Conservation (phyloP, 2,113 vertebrate genomes). For the Muntiacus reevesi region DNA sequence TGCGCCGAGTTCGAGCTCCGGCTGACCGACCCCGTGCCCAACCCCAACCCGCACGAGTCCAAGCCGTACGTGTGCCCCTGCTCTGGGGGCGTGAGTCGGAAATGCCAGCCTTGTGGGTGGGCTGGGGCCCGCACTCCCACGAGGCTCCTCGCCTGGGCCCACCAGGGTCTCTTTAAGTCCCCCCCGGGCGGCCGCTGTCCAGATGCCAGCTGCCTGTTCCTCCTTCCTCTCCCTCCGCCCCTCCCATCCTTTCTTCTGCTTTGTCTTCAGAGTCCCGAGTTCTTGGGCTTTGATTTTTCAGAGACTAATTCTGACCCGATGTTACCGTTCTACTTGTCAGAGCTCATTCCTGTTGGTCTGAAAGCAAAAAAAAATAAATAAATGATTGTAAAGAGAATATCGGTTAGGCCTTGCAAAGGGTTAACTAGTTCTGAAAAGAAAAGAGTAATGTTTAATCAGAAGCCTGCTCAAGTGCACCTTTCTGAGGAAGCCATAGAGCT, state of each 20-base stretch:
- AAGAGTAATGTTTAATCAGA: neutral
- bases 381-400: neutral
- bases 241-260: neutral
- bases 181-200: rapidly evolving
- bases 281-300: neutral
- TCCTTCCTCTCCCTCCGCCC: rapidly evolving
- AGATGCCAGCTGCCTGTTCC: rapidly evolving
- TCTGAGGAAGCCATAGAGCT: neutral
- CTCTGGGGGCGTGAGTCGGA: rapidly evolving
- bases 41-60: conserved; percentile 86
- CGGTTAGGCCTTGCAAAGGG: neutral
- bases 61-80: conserved; percentile 84
- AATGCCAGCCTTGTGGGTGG: neutral
- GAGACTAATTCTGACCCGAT: neutral
- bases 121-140: rapidly evolving
- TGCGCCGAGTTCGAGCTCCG: conserved; percentile 95
- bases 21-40: conserved; percentile 91
- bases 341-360: neutral
- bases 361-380: neutral
- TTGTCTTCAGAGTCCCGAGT: neutral
- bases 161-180: rapidly evolving
- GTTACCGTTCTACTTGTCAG: neutral
- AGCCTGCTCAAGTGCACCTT: neutral
- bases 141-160: neutral
- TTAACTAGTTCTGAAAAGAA: neutral